Evolutionary conservation across 1,140 invertebrate genomes (phyloP).

Genomic region (Drosophila pruinosa): DNA sequence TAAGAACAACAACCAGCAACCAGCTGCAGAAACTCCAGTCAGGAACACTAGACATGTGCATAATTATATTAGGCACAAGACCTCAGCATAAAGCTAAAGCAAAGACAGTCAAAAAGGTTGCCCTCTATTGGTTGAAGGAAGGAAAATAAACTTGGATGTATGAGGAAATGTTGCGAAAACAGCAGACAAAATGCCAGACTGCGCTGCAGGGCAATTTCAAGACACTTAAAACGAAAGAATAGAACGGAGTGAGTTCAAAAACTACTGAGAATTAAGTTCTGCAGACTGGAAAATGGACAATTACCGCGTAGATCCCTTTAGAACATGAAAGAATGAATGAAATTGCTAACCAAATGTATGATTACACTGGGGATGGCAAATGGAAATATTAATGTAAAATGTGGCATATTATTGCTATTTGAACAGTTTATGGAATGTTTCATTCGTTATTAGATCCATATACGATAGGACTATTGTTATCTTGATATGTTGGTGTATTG

Average conservation of each 20-base stretch:
- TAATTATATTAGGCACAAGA: conserved; percentile 57
- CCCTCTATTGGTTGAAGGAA: conserved; percentile 34
- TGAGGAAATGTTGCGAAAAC: conserved; percentile 51
- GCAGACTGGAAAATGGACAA: conserved; percentile 70
- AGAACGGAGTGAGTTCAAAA: background rate
- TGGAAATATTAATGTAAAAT: background rate
- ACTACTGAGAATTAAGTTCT: conserved; percentile 52
- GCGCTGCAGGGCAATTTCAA: conserved; percentile 39
- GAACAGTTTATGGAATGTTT: too few species aligned
- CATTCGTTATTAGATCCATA: too few species aligned
- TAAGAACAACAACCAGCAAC: conserved; percentile 46
- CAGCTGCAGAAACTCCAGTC: conserved; percentile 20
- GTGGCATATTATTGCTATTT: background rate
- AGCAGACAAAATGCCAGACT: conserved; percentile 61
- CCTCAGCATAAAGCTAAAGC: background rate
- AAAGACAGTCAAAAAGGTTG: conserved; percentile 52
- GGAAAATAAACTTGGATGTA: conserved; percentile 20
- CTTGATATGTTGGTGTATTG: too few species aligned
- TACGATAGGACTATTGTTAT: too few species aligned
- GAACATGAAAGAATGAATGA: background rate
- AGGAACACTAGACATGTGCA: conserved; percentile 64
- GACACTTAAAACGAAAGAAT: conserved; percentile 23
- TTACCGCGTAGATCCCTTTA: conserved; percentile 53
- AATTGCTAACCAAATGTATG: background rate
- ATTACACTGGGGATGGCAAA: too few species aligned